These are phyloP conservation scores for Rhegmatorhina hoffmannsi DNA, from an alignment of 2,113 vertebrate genomes.

Conservation along the genomic window DNA sequence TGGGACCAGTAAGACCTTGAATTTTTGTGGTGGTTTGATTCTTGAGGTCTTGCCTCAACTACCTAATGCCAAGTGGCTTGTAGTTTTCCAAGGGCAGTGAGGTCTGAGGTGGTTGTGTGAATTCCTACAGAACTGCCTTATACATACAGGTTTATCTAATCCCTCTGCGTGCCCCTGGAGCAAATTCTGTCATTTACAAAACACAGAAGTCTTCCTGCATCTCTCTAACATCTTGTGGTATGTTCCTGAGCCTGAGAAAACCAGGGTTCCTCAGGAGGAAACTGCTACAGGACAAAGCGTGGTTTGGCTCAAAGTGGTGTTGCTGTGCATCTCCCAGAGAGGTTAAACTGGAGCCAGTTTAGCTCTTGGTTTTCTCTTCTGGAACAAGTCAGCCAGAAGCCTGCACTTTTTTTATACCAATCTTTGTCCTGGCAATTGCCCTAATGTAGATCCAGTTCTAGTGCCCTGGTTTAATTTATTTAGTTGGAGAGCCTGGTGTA, in stretches of 20 bases:
- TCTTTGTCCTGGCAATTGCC: neutral
- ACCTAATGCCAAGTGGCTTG: neutral
- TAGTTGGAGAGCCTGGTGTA: neutral
- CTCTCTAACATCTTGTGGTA: constrained; percentile 31
- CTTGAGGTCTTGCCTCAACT: neutral
- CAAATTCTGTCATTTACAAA: constrained; percentile 1
- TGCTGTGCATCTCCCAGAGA: neutral
- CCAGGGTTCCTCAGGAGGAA: neutral
- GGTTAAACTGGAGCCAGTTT: neutral
- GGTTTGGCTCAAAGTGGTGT: neutral
- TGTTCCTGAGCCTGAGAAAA: constrained; percentile 50
- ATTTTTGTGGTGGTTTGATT: neutral
- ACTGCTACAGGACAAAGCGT: neutral
- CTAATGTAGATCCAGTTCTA: neutral
- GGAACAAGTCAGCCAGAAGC: neutral
- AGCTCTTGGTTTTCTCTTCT: neutral
- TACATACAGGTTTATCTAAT: neutral
- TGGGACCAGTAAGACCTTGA: neutral
- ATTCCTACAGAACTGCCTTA: neutral
- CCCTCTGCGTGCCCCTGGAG: neutral
- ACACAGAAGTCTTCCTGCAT: neutral
- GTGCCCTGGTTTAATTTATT: neutral
- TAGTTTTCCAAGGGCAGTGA: neutral
- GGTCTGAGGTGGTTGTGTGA: neutral
- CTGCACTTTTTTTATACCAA: neutral